phyloP scores from a whole-genome alignment of 2,888 invertebrate genomes.

The Oscheius sp. region DNA sequence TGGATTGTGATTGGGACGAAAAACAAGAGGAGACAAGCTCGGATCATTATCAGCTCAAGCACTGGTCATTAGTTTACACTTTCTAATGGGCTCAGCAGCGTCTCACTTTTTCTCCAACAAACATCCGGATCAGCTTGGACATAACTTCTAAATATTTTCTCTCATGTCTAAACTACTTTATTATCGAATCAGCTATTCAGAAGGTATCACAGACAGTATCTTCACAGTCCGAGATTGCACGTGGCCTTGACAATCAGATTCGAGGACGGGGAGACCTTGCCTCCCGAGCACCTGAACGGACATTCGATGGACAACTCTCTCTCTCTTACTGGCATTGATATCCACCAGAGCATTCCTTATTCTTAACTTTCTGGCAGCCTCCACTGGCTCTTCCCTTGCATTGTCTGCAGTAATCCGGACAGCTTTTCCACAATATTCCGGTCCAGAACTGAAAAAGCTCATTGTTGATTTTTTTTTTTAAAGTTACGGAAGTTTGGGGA shows the following conservation, averaged over 20 bases:
- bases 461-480: not conserved
- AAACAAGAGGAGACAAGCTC: no score
- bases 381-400: not conserved
- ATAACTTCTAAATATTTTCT: no score
- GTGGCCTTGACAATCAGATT: not conserved
- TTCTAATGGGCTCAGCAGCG: no score
- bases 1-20: no score
- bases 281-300: not conserved
- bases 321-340: slow-evolving; percentile 8
- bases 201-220: not conserved
- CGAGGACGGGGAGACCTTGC: not conserved
- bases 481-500: not conserved
- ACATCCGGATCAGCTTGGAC: no score
- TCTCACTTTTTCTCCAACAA: no score
- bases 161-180: no score
- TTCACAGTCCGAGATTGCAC: not conserved
- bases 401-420: not conserved
- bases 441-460: not conserved
- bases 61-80: no score
- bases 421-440: not conserved
- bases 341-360: slow-evolving; percentile 7
- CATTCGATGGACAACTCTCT: not conserved
- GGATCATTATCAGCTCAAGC: no score
- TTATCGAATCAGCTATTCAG: no score
- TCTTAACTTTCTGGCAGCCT: not conserved